Percentiles rank a stretch among this genome's conserved stretches.
phyloP scores from a whole-genome alignment of 2,113 vertebrate genomes.

The Entelurus aequoreus region DNA sequence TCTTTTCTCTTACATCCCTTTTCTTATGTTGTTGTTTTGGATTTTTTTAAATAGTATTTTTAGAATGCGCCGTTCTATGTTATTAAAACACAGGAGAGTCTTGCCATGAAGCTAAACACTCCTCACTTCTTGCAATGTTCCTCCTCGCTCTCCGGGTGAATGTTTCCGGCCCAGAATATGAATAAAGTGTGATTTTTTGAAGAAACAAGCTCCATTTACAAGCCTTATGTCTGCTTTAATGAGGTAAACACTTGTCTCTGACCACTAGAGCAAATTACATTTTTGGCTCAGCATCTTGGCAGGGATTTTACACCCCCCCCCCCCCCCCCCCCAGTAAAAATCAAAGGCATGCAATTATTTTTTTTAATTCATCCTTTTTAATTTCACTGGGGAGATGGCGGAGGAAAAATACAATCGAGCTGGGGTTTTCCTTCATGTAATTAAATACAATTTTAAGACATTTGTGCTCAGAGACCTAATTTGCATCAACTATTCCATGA shows the following conservation, averaged over 20 bases:
- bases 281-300: not conserved
- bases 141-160: not conserved
- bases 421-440: not conserved
- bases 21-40: too few relatives aligned
- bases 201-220: not conserved
- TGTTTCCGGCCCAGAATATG: not conserved
- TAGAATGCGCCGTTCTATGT: too few relatives aligned
- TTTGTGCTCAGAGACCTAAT: not conserved
- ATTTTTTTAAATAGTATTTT: too few relatives aligned
- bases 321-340: too few relatives aligned
- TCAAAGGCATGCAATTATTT: not conserved
- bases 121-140: not conserved
- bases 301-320: too few relatives aligned
- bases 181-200: not conserved
- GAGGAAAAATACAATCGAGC: not conserved
- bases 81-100: slow-evolving; percentile 62
- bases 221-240: too few relatives aligned
- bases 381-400: not conserved
- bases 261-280: not conserved
- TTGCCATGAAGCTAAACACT: slow-evolving; percentile 19
- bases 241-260: too few relatives aligned
- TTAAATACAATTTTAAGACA: not conserved
- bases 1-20: too few relatives aligned
- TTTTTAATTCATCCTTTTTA: not conserved
- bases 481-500: not conserved